Evolutionary conservation across 2,888 invertebrate species (phyloP), one percentile per base, ranked within the genome.

Genomic region (Macrosoma leucophasiata): DNA sequence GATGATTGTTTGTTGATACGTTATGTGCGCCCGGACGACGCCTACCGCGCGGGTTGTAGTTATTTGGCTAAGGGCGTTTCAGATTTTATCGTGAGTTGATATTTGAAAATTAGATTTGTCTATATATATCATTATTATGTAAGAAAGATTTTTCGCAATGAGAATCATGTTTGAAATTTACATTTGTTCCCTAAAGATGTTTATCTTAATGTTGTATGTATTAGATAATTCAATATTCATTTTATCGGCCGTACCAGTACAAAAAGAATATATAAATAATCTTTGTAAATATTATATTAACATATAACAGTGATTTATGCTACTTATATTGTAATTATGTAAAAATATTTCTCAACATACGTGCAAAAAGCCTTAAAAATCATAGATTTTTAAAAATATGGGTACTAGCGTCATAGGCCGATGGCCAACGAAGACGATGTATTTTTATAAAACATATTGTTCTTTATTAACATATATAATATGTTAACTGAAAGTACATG

Each of bases 371-470:
- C 81, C 79, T 84, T 84, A 78, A 82, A 79, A 79, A 81, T 79
- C 79, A 65, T 73, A 79, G 81, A 81, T 81, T 81, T 82, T 81
- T 79, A 74, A 77, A 62, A 60, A 67, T 58, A 72, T 78, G 73
- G 77, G 77, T 77, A 78, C 78, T 79, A 79, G 78, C 71, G 73
- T 69, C 78, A 60, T 65, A 64, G 73, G 70, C 67, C 58, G 46
- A 58, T 53, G 69, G 72, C 62, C 72, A 64, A 60, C 48, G 58
- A 57, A 68, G 76, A 68, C 74, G 67, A 79, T 81, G 79, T 82
- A 82, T 82, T 82, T 82, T 82, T 82, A 78, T 81, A 81, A 76
- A 78, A 63, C 72, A 77, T 81, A 79, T 82, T 79, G 77, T 77
- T 77, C 77, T 82, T 78, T 78, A 81, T 76, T 81, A 81, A 81